Base-by-base conservation (phyloP, 1,140 invertebrate species). In the Copidosoma floridanum region DNA sequence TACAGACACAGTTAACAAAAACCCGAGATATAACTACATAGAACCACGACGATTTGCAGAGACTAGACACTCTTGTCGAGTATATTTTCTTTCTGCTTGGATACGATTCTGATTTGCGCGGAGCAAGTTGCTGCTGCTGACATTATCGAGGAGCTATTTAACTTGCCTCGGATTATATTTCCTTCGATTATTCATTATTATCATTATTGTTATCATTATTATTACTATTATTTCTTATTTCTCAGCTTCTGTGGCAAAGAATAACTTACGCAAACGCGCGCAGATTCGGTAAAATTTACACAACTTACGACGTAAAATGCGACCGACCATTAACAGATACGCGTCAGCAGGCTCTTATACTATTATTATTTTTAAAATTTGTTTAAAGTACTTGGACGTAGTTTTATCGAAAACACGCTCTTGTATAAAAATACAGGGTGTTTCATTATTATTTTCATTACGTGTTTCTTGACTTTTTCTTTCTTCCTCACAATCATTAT, bases 391-490 rank as follows among this genome's bases (percentile, higher is more conserved):
- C 60, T 62, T 62, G 60, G 53, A 62, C 60, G 59, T 55, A 61
- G 52, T 41, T 61, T 61, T 50, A 61, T 61, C 37, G 60, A 62
- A 52, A 62, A 62, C 60, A 62, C 60, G 53, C 59, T 29, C 46
- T 43, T 62, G 47, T 62, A 62, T 62, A 62, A 62, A 62, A 62
- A 62, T 62, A 62, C 60, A 62, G 53, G 60, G 53, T 62, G 60
- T 62, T 62, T 57, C 60, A 62, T 57, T 44, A 61, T 60, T 53
- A 60, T 60, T 60, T 51, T 16, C n/a, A n/a, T n/a, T n/a, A n/a
- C n/a, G n/a, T n/a, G n/a, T n/a, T n/a, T n/a, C n/a, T n/a, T n/a
- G n/a, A n/a, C n/a, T 50, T 50, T 57, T 38, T 10, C 20, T 53
- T 12, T 46, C 46, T 37, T 35, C 26, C n/a, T 23, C 41, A 47